Base-by-base conservation (phyloP, 2,888 invertebrate species). In the Tuta absoluta region DNA sequence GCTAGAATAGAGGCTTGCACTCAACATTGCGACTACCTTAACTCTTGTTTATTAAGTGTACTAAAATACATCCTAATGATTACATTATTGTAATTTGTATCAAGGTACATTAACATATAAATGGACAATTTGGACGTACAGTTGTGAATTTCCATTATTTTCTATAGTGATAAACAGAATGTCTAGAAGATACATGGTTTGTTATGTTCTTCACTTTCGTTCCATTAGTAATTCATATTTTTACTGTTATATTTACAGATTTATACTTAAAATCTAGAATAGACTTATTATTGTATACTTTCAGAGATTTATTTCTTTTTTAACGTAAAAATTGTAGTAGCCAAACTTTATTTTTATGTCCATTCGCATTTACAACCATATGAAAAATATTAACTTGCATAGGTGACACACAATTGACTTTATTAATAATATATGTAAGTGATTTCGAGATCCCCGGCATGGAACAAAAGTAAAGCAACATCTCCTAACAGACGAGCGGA, bases 91-190 rank as follows among this genome's bases (percentile, higher is more conserved):
- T 90, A 87, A 87, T 87, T 88, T 89, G 91, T 89, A 87, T 84
- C 86, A 89, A 56, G 91, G 91, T 91, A 90, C 85, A 85, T 87
- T 90, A 89, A 90, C 87, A 85, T 89, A 91, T 90, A 88, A 87
- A 90, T 92, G 92, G 92, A 92, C 92, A 92, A 87, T 89, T 91
- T 92, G 92, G 92, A 92, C 92, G 92, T 91, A 90, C 92, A 91
- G 87, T 90, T 90, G 87, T 89, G 87, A 87, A 79, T 77, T 79
- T 81, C 77, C 77, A 81, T 80, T 80, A 79, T 76, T 79, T 81
- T 80, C 82, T 84, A 84, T 85, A 84, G 83, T 81, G 84, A 80
- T 78, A 77, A 82, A 84, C 80, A 79, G 76, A 82, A 80, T 81
- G 77, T 75, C 75, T 81, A 80, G 78, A 77, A 79, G 77, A 78